A percentile compares a stretch with the other conserved stretches of the same genome.
Evolutionary conservation across 2,888 invertebrate species (phyloP).

Genomic region (Rhabditophanes sp.): DNA sequence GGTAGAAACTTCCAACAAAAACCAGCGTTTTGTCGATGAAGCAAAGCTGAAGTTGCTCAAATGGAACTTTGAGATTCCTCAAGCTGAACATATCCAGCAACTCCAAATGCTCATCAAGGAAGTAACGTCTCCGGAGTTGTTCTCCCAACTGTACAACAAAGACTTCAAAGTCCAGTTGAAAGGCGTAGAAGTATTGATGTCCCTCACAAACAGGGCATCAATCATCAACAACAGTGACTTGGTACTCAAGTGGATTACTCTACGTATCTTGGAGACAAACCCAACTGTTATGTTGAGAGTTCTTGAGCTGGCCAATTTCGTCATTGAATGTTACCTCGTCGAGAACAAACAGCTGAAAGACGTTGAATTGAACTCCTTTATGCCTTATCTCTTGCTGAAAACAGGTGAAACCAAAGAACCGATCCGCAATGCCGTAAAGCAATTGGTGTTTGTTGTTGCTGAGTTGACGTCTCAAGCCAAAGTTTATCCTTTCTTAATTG

Average conservation of each 20-base stretch:
- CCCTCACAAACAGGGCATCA: too few relatives aligned
- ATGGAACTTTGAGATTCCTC: constrained; percentile 52
- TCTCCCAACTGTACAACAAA: constrained; percentile 77
- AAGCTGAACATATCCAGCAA: constrained; percentile 80
- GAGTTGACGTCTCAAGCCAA: constrained; percentile 72
- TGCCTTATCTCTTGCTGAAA: constrained; percentile 83
- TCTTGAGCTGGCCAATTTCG: too few relatives aligned
- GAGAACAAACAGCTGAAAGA: constrained; percentile 70
- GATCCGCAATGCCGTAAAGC: constrained; percentile 71
- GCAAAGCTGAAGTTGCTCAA: constrained; percentile 56
- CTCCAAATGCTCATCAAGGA: constrained; percentile 80
- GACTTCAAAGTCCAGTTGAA: constrained; percentile 87
- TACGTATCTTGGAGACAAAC: constrained; percentile 94
- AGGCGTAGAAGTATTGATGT: constrained; percentile 86
- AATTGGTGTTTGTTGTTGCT: constrained; percentile 67
- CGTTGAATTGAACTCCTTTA: constrained; percentile 74
- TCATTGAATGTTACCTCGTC: constrained; percentile 52
- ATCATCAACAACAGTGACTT: constrained; percentile 78
- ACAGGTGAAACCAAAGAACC: constrained; percentile 90
- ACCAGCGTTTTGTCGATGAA: too few relatives aligned
- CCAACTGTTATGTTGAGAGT: constrained; percentile 86
- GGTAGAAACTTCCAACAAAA: too few relatives aligned
- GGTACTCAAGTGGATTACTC: constrained; percentile 83
- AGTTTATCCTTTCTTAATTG: constrained; percentile 74
- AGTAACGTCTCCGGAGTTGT: constrained; percentile 67